Percentiles rank a stretch among this genome's conserved stretches.
Evolutionary conservation across 2,888 invertebrate genomes (phyloP).

Genomic region (Andricus curvator): DNA sequence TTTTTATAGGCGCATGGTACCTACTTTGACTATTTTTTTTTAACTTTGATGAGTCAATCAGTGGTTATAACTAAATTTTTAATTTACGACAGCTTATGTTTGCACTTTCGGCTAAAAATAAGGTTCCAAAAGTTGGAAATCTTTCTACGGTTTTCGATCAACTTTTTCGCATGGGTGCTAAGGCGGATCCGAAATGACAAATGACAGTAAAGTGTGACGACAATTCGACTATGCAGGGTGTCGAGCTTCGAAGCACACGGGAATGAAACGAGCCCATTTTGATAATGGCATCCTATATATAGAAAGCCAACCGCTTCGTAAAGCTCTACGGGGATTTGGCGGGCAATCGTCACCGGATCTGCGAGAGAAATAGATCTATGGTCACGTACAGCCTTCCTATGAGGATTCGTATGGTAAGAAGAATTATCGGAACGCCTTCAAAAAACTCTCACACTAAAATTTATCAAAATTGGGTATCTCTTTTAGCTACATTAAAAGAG

Average conservation of each 20-base stretch:
- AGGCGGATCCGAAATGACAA: conserved; percentile 37
- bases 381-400: conserved; percentile 43
- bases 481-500: too few species aligned
- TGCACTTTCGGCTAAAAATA: too few species aligned
- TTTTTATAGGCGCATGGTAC: too few species aligned
- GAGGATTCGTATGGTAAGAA: conserved; percentile 21
- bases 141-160: conserved; percentile 4
- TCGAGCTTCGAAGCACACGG: conserved; percentile 59
- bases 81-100: too few species aligned
- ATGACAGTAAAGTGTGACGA: conserved; percentile 28
- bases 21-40: too few species aligned
- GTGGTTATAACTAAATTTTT: too few species aligned
- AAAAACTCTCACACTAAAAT: not conserved
- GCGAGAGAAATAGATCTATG: conserved; percentile 59
- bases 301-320: conserved; percentile 68
- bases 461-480: too few species aligned
- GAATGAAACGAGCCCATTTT: conserved; percentile 75
- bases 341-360: conserved; percentile 70
- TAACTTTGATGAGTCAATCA: too few species aligned
- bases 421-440: not conserved
- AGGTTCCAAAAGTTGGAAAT: not conserved
- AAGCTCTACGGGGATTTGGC: conserved; percentile 75
- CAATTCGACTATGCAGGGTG: conserved; percentile 53
- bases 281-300: conserved; percentile 73
- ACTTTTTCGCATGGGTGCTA: not conserved